phyloP scores from a whole-genome alignment of 2,113 vertebrate species.

The Peromyscus maniculatus region DNA sequence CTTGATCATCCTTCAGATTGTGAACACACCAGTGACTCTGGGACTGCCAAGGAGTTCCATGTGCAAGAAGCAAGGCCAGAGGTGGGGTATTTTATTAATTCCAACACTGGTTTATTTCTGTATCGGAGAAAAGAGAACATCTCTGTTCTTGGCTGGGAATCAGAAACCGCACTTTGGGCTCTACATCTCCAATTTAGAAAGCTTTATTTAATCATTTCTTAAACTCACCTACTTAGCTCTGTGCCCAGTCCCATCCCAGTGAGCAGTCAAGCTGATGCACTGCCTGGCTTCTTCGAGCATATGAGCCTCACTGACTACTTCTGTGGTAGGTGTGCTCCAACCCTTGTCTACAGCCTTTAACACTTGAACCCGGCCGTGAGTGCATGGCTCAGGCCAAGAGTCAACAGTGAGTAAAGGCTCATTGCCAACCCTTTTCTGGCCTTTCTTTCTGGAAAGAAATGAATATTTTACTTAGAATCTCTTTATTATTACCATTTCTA shows the following conservation, averaged over 20 bases:
- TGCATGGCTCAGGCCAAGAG: not conserved
- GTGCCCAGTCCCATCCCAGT: not conserved
- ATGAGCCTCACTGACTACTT: not conserved
- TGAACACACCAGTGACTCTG: not conserved
- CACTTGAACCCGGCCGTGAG: not conserved
- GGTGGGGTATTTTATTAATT: not conserved
- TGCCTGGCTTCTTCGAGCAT: not conserved
- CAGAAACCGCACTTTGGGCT: not conserved
- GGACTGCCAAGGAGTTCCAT: not conserved
- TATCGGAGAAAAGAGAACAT: not conserved
- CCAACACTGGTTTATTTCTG: not conserved
- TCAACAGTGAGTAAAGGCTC: not conserved
- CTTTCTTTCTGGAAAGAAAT: conserved; percentile 33
- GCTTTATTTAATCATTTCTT: not conserved
- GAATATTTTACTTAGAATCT: not conserved
- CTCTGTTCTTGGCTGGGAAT: not conserved
- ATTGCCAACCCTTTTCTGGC: not conserved
- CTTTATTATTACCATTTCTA: conserved; percentile 6
- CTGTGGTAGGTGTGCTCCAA: not conserved
- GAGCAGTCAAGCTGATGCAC: not conserved
- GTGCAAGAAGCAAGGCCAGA: not conserved
- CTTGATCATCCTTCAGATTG: not conserved
- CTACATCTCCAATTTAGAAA: conserved; percentile 22
- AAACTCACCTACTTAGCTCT: not conserved
- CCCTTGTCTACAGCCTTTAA: not conserved